Conservation (phyloP, 1,140 invertebrate species). For the Rhyacophila brunnea region DNA sequence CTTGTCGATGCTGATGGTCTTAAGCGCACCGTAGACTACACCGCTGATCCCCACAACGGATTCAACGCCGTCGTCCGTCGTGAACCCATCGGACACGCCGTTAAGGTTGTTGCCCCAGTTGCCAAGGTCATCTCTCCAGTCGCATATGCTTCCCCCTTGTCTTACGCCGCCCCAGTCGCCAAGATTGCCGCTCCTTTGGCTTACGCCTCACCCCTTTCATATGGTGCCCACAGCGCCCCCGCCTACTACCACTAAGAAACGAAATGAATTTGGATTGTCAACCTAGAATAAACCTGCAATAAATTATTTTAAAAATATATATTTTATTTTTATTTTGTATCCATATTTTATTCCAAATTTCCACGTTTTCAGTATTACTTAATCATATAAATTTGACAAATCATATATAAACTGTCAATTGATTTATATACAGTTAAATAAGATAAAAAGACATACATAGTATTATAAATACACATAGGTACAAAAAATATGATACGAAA, state of each 20-base stretch:
- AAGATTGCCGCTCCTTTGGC: conserved; percentile 33
- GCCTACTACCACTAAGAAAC: conserved; percentile 9
- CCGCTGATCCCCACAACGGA: conserved; percentile 55
- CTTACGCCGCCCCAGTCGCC: conserved; percentile 37
- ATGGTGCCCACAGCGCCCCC: conserved; percentile 31
- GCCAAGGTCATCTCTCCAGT: conserved; percentile 24
- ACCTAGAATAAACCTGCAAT: background rate
- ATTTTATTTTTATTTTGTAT: background rate
- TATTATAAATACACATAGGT: too few species aligned
- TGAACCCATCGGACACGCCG: conserved; percentile 39
- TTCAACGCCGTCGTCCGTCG: conserved; percentile 56
- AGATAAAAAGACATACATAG: too few species aligned
- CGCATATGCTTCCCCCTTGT: conserved; percentile 25
- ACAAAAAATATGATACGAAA: too few species aligned
- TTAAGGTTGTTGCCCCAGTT: conserved; percentile 13
- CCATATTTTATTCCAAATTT: too few species aligned
- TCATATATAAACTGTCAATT: too few species aligned
- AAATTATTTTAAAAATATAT: conserved; percentile 1
- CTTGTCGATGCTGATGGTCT: conserved; percentile 65
- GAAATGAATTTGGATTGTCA: background rate
- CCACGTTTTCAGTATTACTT: too few species aligned
- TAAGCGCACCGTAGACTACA: conserved; percentile 65
- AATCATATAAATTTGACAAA: too few species aligned
- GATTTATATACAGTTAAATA: too few species aligned
- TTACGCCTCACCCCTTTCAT: conserved; percentile 28